Percentiles rank a stretch among this genome's conserved stretches.
phyloP scores from a whole-genome alignment of 2,888 invertebrate species.

The Diplazon laetatorius region DNA sequence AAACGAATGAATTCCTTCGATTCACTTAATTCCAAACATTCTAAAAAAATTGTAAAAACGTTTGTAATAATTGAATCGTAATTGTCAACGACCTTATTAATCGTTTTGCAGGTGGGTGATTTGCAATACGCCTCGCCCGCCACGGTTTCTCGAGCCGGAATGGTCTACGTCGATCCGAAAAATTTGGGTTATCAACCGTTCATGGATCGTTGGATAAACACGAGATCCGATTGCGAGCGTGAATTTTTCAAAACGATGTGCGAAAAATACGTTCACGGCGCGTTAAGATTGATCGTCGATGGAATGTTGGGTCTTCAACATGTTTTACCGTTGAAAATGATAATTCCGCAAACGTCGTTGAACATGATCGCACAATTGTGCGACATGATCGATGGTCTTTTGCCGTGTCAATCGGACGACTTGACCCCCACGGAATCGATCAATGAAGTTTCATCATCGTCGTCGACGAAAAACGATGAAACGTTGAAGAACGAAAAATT shows the following conservation, averaged over 20 bases:
- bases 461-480: no score
- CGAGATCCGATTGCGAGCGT: slow-evolving; percentile 82
- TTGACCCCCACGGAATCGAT: slow-evolving; percentile 37
- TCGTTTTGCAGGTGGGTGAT: slow-evolving; percentile 89
- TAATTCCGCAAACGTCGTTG: slow-evolving; percentile 92
- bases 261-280: slow-evolving; percentile 89
- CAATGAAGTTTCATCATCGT: slow-evolving; percentile 64
- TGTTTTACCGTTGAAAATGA: slow-evolving; percentile 89
- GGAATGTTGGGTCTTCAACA: slow-evolving; percentile 89
- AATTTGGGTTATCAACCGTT: slow-evolving; percentile 93
- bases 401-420: slow-evolving; percentile 79
- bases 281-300: slow-evolving; percentile 89
- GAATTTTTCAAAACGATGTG: slow-evolving; percentile 85
- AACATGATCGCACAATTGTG: slow-evolving; percentile 94
- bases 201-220: slow-evolving; percentile 92
- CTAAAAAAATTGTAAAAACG: no score
- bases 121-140: slow-evolving; percentile 96
- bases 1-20: no score
- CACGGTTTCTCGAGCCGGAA: slow-evolving; percentile 95
- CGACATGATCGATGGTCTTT: slow-evolving; percentile 90
- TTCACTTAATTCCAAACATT: no score
- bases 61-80: no score
- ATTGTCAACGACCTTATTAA: no score
- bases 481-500: slow-evolving; percentile 87
- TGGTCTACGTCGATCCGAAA: slow-evolving; percentile 97